Base-by-base conservation (phyloP, 2,113 vertebrate species). In the Apeltes quadracus region DNA sequence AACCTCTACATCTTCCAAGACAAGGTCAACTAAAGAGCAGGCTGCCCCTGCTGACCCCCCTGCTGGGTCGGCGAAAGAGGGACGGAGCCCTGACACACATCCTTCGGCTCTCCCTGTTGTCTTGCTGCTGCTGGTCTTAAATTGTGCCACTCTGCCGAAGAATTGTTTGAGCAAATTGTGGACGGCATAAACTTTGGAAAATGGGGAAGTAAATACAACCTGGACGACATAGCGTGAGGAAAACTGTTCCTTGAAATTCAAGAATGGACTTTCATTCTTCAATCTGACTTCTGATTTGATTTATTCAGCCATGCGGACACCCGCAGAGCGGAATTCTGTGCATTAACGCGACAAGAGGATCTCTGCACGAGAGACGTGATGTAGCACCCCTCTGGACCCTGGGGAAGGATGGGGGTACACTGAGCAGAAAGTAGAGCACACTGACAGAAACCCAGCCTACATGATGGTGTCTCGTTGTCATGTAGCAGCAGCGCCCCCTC, bases 1-100 rank as follows among this genome's bases (percentile, higher is more conserved):
- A 98, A 98, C 94, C 95, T 98, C 90, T 98, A 98, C 94, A 98
- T 98, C 95, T 98, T 98, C 92, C 97, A 98, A 92, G 97, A 98
- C 95, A 98, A 98, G 93, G 95, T 98, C 92, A 98, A 98, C 92
- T 98, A 97, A 95, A 84, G 89, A 59, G 75, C 67, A 48, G 20
- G 13, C 57, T 43, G 74, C 61, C 82, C 32, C 56, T 25, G 72
- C 64, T 68, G 83, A 83, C 86, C 78, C 41, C 68, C 61, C 4
- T 39, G 44, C 68, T 57, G 78, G 69, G 69, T 44, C 29, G 69
- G 87, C 79, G 75, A 75, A 68, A 57, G 56, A 61, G 66, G 72
- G 68, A 68, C 51, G 61, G 69, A 79, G 34, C 61, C 36, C 57
- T 22, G n/a, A 41, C 70, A 73, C 53, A 61, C 54, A 57, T 61